Percentiles rank a stretch among this genome's conserved stretches.
Conservation (phyloP, 2,113 vertebrate species). For the Halichoeres trimaculatus region DNA sequence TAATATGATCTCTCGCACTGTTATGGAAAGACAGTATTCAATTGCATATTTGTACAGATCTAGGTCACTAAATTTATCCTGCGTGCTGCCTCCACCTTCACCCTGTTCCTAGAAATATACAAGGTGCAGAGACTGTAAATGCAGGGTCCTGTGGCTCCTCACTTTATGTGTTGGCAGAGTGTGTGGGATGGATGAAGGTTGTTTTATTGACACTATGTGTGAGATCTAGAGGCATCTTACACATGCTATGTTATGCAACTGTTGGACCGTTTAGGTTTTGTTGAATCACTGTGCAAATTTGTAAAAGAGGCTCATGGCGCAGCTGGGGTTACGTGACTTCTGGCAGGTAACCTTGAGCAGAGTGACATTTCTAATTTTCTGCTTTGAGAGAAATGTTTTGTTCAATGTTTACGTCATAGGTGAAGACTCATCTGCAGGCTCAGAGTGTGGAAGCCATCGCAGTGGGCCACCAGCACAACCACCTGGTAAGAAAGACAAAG, state of each 20-base stretch:
- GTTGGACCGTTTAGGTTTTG: background rate
- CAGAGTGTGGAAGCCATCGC: conserved; percentile 86
- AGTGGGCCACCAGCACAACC: conserved; percentile 95
- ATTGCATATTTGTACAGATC: conserved; percentile 38
- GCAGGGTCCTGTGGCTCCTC: conserved; percentile 6
- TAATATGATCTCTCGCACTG: conserved; percentile 11
- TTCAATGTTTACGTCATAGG: conserved; percentile 72
- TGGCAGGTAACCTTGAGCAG: background rate
- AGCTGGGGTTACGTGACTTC: background rate
- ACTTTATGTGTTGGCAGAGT: conserved; percentile 4
- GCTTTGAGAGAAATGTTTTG: background rate
- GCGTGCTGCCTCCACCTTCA: conserved; percentile 6
- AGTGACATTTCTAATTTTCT: conserved; percentile 12
- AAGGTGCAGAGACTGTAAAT: background rate
- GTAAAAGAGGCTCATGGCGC: background rate
- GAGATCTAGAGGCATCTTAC: background rate
- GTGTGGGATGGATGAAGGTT: conserved; percentile 1
- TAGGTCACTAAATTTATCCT: conserved; percentile 65
- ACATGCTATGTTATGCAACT: background rate
- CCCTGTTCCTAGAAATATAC: conserved; percentile 40
- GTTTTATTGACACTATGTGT: conserved; percentile 10
- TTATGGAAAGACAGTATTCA: conserved; percentile 62
- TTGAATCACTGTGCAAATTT: background rate
- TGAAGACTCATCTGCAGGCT: conserved; percentile 95
- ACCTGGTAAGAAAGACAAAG: conserved; percentile 83